Percentiles rank a stretch among this genome's conserved stretches.
These are phyloP conservation scores for Hanleya hanleyi DNA, from an alignment of 2,888 invertebrate species.

Conservation along the genomic window DNA sequence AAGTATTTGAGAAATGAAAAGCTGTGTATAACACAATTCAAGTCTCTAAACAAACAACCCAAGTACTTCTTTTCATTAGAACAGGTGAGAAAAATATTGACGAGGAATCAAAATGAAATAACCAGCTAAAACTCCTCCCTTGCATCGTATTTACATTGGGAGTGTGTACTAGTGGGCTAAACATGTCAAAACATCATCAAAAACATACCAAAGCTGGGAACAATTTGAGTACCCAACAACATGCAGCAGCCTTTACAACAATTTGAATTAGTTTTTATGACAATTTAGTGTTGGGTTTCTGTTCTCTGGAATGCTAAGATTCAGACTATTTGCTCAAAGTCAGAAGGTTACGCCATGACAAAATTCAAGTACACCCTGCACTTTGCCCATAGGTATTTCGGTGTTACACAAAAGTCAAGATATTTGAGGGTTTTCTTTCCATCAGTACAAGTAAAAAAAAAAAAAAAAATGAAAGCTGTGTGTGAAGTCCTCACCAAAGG, in stretches of 20 bases:
- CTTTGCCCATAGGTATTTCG: too few species aligned
- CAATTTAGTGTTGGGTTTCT: conserved; percentile 3
- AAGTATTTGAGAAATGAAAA: not conserved
- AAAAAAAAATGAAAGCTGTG: too few species aligned
- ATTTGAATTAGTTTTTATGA: not conserved
- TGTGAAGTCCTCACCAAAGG: too few species aligned
- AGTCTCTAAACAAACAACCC: not conserved
- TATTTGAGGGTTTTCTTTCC: too few species aligned
- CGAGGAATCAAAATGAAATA: not conserved
- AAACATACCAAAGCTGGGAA: not conserved
- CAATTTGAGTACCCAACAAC: not conserved
- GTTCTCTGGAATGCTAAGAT: too few species aligned
- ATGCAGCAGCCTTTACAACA: not conserved
- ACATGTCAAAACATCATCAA: conserved; percentile 7
- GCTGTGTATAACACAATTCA: not conserved
- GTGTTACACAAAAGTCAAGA: too few species aligned
- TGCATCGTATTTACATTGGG: not conserved
- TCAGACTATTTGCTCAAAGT: too few species aligned
- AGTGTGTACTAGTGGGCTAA: not conserved
- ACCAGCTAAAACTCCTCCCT: not conserved
- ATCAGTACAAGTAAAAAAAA: too few species aligned
- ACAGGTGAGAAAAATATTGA: conserved; percentile 3
- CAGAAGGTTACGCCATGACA: too few species aligned
- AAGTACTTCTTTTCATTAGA: not conserved
- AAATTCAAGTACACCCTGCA: too few species aligned